Conservation (phyloP, 2,888 invertebrate genomes). For the Drosophila eohydei region DNA sequence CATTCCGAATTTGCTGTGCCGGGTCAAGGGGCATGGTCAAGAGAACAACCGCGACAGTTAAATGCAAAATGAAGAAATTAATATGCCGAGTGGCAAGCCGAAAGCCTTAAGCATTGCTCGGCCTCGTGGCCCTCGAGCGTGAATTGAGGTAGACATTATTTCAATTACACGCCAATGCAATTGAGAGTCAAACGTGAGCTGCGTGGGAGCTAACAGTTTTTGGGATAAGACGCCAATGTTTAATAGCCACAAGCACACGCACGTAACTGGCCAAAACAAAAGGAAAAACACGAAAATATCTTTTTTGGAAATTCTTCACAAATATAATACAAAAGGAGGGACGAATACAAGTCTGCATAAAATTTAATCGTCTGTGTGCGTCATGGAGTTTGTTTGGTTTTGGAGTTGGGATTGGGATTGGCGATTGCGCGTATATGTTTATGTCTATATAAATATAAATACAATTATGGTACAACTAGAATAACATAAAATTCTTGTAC, state of each 20-base stretch:
- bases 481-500: conserved; percentile 52
- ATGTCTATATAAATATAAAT: conserved; percentile 55
- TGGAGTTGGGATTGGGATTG: conserved; percentile 21
- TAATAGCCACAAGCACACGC: conserved; percentile 43
- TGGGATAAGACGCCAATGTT: conserved; percentile 29
- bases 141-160: conserved; percentile 47
- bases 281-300: conserved; percentile 34
- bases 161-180: conserved; percentile 56
- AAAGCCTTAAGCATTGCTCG: conserved; percentile 16
- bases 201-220: conserved; percentile 32
- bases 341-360: conserved; percentile 35
- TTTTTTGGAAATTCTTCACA: conserved; percentile 27
- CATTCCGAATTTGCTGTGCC: not conserved
- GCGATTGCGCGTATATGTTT: conserved; percentile 34
- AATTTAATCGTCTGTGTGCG: conserved; percentile 57
- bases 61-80: conserved; percentile 59
- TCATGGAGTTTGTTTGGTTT: conserved; percentile 29
- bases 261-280: conserved; percentile 22
- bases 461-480: conserved; percentile 59
- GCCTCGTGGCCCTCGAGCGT: conserved; percentile 4
- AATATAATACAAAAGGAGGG: conserved; percentile 30
- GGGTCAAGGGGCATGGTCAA: conserved; percentile 14
- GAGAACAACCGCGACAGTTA: conserved; percentile 20
- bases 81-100: conserved; percentile 49
- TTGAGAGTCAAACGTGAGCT: conserved; percentile 46